Base-by-base conservation (phyloP, 2,888 invertebrate genomes). In the Plagodis dolabraria region DNA sequence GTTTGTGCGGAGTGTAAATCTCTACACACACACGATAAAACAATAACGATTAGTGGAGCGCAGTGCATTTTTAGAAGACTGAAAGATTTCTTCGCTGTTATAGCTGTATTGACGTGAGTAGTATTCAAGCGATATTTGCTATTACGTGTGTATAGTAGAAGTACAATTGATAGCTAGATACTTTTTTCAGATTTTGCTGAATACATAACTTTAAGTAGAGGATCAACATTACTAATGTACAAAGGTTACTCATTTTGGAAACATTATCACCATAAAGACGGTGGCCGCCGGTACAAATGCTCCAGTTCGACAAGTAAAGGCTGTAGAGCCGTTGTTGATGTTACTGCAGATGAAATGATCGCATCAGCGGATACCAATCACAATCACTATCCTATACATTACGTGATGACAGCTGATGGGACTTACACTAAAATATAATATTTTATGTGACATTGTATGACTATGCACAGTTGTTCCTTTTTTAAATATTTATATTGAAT, bases 201-300 rank as follows among this genome's bases (percentile, higher is more conserved):
- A 11, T 65, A 55, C n/a, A 61, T 66, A 9, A 59, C 48, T 0
- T 38, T 66, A n/a, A 47, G 45, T 6, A 44, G 61, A 0, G 43
- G 47, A 6, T 38, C 53, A 0, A 45, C 5, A 8, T 35, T 67
- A 22, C 60, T 70, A 0, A 33, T 53, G 38, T 33, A 62, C 2
- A 45, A 63, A 7, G 63, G 63, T 6, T 67, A 65, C 22, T 53
- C 63, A 0, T 70, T 61, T 40, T 59, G 59, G 33, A 67, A 61
- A 22, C 47, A 59, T 6, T 42, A 45, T 6, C 42, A 5, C 5
- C 40, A 51, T 1, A 22, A 47, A 6, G 7, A 42, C 4, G 56
- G 58, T 6, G 7, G 36, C 4, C 53, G 58, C 6, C 50, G 66
- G 2, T 64, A 58, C 34, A 45, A 44, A n/a, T 66, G 65, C 43